phyloP scores from a whole-genome alignment of 2,888 invertebrate species.

The Chaetogeoica ovagalla region DNA sequence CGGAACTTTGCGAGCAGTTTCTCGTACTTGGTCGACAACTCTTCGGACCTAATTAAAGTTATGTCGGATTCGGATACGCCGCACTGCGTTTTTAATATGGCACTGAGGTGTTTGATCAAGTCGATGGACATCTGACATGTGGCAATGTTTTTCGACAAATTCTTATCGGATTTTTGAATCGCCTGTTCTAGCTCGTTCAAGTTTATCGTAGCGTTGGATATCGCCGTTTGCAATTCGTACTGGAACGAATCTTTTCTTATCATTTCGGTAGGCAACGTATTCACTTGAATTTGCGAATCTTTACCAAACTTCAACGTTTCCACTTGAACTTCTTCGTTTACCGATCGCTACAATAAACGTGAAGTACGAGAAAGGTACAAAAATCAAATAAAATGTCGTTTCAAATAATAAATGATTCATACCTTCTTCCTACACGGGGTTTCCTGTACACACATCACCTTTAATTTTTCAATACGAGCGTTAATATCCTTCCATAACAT shows the following conservation, averaged over 20 bases:
- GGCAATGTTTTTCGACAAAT: constrained; percentile 71
- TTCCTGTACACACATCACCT: constrained; percentile 41
- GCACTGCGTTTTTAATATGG: constrained; percentile 74
- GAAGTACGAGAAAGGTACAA: no score
- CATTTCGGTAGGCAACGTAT: constrained; percentile 65
- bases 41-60: constrained; percentile 57
- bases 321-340: constrained; percentile 67
- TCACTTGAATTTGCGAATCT: constrained; percentile 79
- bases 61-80: constrained; percentile 58
- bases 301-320: constrained; percentile 76
- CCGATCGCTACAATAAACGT: constrained; percentile 47
- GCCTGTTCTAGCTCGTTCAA: constrained; percentile 38
- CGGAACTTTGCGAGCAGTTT: constrained; percentile 68
- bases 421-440: constrained; percentile 40
- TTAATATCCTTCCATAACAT: constrained; percentile 68
- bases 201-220: constrained; percentile 58
- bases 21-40: constrained; percentile 64
- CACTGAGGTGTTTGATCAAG: constrained; percentile 77
- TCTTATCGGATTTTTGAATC: constrained; percentile 44
- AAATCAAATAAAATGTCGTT: no score
- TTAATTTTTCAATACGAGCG: constrained; percentile 59
- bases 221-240: constrained; percentile 73
- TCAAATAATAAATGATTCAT: neutral
- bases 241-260: constrained; percentile 74
- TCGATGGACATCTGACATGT: constrained; percentile 81